Percentiles rank a stretch among this genome's conserved stretches.
Evolutionary conservation across 2,113 vertebrate genomes (phyloP).

Genomic region (Saguinus imperator): DNA sequence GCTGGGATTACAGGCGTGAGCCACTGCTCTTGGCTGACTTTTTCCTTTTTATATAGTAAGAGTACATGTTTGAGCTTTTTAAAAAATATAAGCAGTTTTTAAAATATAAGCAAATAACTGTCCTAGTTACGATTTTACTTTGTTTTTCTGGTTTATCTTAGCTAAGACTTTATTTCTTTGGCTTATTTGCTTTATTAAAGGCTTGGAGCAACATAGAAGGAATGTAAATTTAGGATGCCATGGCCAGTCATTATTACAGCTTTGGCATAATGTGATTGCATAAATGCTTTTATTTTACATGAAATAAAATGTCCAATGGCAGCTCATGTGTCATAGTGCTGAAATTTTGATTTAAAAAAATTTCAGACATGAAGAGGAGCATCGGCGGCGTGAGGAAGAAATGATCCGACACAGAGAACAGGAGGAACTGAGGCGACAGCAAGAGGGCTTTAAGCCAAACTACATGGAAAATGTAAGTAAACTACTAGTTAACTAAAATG

Average conservation of each 20-base stretch:
- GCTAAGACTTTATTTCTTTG: not conserved
- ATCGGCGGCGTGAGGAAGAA: conserved; percentile 95
- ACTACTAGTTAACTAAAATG: not conserved
- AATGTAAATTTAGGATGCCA: not conserved
- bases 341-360: conserved; percentile 37
- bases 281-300: not conserved
- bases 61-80: not conserved
- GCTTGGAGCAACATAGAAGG: conserved; percentile 13
- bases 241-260: not conserved
- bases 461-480: conserved; percentile 96
- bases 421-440: conserved; percentile 92
- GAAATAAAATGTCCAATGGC: not conserved
- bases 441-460: conserved; percentile 94
- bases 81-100: not conserved
- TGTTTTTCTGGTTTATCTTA: not conserved
- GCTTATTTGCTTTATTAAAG: conserved; percentile 1
- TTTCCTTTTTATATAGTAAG: not conserved
- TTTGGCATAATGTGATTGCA: not conserved
- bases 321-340: not conserved
- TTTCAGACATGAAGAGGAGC: conserved; percentile 94
- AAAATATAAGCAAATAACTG: not conserved
- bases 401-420: conserved; percentile 96
- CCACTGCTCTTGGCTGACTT: not conserved
- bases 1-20: too few species aligned
- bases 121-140: not conserved